A percentile compares a stretch with the other conserved stretches of the same genome.
Evolutionary conservation across 2,888 invertebrate species (phyloP).

Genomic region (Orgyia antiqua): DNA sequence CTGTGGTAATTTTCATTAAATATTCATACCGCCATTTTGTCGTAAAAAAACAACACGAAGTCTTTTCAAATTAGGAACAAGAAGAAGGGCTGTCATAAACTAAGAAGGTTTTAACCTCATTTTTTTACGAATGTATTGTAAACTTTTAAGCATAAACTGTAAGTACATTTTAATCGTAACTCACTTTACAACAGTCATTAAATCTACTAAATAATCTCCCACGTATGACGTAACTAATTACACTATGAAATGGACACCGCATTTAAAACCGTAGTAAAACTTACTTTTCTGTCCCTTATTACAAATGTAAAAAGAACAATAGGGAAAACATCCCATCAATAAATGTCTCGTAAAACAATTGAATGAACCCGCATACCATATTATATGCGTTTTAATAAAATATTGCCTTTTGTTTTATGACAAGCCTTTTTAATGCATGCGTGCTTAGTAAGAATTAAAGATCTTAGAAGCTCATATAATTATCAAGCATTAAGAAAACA

Average conservation of each 20-base stretch:
- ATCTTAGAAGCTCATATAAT: slow-evolving; percentile 12
- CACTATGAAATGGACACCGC: slow-evolving; percentile 10
- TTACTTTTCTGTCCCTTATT: slow-evolving; percentile 5
- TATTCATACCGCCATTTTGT: background rate
- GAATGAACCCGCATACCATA: slow-evolving; percentile 40
- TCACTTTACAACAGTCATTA: slow-evolving; percentile 18
- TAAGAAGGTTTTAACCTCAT: slow-evolving; percentile 2
- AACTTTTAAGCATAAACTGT: slow-evolving; percentile 7
- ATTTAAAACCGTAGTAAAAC: slow-evolving; percentile 22
- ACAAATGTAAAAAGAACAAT: slow-evolving; percentile 18
- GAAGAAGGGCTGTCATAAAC: background rate
- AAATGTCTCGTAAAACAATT: slow-evolving; percentile 33
- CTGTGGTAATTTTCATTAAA: slow-evolving; percentile 2
- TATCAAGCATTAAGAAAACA: no score
- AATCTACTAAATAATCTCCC: slow-evolving; percentile 10
- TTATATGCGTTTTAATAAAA: slow-evolving; percentile 29
- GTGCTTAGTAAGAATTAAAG: slow-evolving; percentile 11
- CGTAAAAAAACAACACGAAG: background rate
- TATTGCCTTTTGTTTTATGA: slow-evolving; percentile 25
- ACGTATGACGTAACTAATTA: slow-evolving; percentile 3
- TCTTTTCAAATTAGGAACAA: slow-evolving; percentile 1
- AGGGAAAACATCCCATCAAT: slow-evolving; percentile 9
- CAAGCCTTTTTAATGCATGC: slow-evolving; percentile 12
- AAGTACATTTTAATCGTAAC: slow-evolving; percentile 16
- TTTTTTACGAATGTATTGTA: slow-evolving; percentile 5